Evolutionary conservation across 1,140 invertebrate genomes (phyloP).

Genomic region (Semibalanus balanoides): DNA sequence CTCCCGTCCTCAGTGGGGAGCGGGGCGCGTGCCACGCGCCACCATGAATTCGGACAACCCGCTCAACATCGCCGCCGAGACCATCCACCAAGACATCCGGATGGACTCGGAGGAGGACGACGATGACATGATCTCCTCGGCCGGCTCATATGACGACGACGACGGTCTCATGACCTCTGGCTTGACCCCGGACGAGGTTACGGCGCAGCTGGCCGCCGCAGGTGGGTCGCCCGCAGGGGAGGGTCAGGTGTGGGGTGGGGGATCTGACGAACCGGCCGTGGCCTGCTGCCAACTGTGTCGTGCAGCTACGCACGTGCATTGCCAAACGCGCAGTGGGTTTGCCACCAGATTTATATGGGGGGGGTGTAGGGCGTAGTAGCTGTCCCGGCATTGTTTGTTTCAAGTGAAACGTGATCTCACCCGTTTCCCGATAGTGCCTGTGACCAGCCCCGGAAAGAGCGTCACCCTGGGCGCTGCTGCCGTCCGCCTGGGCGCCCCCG

Average conservation of each 20-base stretch:
- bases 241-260: no score
- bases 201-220: constrained; percentile 84
- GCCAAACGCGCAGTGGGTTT: not conserved
- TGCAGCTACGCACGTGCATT: constrained; percentile 7
- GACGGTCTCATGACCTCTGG: constrained; percentile 42
- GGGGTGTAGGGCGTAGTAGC: no score
- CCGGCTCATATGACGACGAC: constrained; percentile 49
- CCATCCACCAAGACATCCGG: constrained; percentile 6
- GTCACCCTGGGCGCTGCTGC: no score
- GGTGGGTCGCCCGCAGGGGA: constrained; percentile 37
- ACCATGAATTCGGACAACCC: not conserved
- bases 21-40: constrained; percentile 9
- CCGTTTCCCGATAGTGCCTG: no score
- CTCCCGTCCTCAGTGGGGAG: not conserved
- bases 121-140: constrained; percentile 40
- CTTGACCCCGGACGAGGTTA: constrained; percentile 72
- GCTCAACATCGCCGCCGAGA: constrained; percentile 6
- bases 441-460: no score
- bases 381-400: no score
- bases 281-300: not conserved
- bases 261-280: no score
- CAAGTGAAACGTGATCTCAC: no score
- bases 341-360: no score
- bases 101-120: constrained; percentile 22
- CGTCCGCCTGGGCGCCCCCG: no score